phyloP scores from a whole-genome alignment of 2,797 vertebrate genomes.

The Chiroxiphia lanceolata region DNA sequence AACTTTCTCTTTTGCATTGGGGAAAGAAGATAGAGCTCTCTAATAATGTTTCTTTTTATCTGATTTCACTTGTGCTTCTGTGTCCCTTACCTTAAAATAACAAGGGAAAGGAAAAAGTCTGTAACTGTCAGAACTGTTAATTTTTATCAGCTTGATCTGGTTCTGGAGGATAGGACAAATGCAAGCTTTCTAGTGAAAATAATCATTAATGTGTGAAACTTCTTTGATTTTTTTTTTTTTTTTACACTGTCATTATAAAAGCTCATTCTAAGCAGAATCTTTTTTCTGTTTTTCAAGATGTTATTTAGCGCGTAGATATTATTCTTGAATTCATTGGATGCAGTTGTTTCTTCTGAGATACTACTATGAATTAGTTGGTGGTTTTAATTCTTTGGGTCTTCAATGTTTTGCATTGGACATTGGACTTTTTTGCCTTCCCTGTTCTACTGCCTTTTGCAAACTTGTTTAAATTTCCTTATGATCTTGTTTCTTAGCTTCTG shows the following conservation, averaged over 20 bases:
- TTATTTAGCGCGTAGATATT: background rate
- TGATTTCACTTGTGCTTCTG: background rate
- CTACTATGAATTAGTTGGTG: background rate
- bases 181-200: background rate
- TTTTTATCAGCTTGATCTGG: background rate
- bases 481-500: background rate
- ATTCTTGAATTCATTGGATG: background rate
- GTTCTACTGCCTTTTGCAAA: background rate
- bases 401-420: background rate
- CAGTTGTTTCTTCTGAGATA: background rate
- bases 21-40: background rate
- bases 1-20: background rate
- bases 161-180: background rate
- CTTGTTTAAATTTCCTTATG: background rate
- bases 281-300: background rate
- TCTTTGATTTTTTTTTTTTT: background rate
- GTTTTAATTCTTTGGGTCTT: background rate
- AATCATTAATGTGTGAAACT: background rate
- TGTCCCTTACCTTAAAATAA: background rate
- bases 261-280: background rate
- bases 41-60: background rate
- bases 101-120: background rate
- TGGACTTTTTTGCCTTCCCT: background rate
- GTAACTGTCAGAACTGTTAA: background rate
- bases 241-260: background rate